These are phyloP conservation scores for Leucopsar rothschildi DNA, from an alignment of 2,113 vertebrate genomes.

Conservation along the genomic window DNA sequence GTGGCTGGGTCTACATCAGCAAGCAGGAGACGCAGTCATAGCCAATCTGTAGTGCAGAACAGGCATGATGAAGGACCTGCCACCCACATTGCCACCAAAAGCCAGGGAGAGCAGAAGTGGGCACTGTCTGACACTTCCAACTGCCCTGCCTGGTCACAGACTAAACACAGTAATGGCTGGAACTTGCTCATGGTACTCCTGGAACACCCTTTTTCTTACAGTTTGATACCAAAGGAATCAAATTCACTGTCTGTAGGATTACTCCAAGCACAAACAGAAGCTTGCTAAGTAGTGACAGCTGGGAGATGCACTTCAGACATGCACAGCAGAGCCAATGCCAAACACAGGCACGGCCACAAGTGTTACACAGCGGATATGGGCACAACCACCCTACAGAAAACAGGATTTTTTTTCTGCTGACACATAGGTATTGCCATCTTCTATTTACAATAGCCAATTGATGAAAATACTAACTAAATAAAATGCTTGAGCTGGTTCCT, in stretches of 20 bases:
- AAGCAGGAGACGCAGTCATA: not conserved
- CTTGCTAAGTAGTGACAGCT: not conserved
- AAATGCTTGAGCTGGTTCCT: not conserved
- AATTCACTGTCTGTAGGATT: not conserved
- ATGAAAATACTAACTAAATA: not conserved
- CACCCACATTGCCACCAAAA: fast-evolving
- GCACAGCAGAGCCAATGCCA: not conserved
- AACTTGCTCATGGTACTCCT: not conserved
- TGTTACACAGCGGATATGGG: too few relatives aligned
- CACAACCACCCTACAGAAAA: not conserved
- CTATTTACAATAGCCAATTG: not conserved
- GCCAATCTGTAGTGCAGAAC: not conserved
- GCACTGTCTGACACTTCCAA: not conserved
- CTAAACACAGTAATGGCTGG: fast-evolving
- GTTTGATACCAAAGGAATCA: not conserved
- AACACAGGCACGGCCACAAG: fast-evolving
- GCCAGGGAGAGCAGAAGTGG: not conserved
- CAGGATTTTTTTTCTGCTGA: not conserved
- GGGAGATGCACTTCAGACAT: not conserved
- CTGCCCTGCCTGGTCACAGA: not conserved
- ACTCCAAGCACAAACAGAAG: not conserved
- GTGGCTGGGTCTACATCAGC: not conserved
- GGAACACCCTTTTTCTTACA: not conserved
- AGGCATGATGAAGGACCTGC: fast-evolving
- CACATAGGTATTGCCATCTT: not conserved